These are phyloP conservation scores for Macrobrachium nipponense DNA, from an alignment of 1,140 invertebrate species.

Conservation along the genomic window DNA sequence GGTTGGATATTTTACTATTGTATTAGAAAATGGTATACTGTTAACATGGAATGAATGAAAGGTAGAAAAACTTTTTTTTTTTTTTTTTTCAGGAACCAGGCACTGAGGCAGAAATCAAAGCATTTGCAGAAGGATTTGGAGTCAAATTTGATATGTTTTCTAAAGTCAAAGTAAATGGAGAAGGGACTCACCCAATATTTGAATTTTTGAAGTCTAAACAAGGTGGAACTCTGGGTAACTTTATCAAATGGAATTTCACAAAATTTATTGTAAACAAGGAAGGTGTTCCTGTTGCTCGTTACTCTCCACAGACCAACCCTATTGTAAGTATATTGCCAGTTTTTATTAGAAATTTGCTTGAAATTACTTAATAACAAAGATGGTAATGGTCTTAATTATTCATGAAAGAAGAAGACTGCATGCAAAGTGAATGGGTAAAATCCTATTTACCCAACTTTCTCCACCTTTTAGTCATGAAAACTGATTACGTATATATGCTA, in stretches of 20 bases:
- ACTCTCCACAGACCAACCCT: conserved; percentile 82
- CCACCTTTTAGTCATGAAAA: no score
- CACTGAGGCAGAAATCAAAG: conserved; percentile 78
- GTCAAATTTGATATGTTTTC: conserved; percentile 84
- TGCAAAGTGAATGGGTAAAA: no score
- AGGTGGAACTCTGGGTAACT: conserved; percentile 77
- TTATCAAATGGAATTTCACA: conserved; percentile 97
- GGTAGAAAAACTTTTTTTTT: not conserved
- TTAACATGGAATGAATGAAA: no score
- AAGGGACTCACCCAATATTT: conserved; percentile 86
- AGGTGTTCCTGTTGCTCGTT: conserved; percentile 85
- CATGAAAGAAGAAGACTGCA: no score
- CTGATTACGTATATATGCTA: no score
- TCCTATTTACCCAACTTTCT: no score
- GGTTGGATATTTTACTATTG: no score
- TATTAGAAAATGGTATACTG: no score
- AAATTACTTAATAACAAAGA: no score
- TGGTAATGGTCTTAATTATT: no score
- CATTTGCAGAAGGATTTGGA: conserved; percentile 78
- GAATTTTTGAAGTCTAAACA: conserved; percentile 88
- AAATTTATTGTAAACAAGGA: conserved; percentile 93
- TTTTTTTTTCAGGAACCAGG: conserved; percentile 80
- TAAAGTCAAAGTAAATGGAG: conserved; percentile 90
- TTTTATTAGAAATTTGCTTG: not conserved
- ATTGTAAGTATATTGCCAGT: conserved; percentile 54